Conservation (phyloP, 2,113 vertebrate genomes). For the Miniopterus natalensis region DNA sequence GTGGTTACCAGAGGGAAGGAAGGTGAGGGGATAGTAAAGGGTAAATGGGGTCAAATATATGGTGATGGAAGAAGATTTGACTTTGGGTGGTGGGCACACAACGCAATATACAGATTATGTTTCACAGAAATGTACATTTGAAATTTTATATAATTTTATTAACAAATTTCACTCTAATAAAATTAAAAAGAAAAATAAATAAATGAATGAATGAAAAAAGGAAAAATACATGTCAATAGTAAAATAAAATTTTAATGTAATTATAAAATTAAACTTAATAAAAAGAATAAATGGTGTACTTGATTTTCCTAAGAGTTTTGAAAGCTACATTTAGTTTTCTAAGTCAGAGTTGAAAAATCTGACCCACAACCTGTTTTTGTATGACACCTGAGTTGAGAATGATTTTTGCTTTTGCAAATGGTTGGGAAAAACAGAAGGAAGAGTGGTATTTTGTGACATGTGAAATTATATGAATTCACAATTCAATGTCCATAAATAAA, state of each 20-base stretch:
- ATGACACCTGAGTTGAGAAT: neutral
- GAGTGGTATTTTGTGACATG: neutral
- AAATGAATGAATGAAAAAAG: neutral
- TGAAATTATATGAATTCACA: neutral
- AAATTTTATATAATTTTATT: neutral
- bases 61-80: neutral
- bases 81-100: neutral
- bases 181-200: neutral
- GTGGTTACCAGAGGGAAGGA: neutral
- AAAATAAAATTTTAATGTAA: neutral
- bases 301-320: neutral
- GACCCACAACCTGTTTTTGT: neutral
- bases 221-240: neutral
- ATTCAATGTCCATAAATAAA: neutral
- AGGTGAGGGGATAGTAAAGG: neutral
- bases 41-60: neutral
- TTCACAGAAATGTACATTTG: neutral
- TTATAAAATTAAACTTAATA: slow-evolving; percentile 10
- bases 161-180: neutral
- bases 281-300: neutral
- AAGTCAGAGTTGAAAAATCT: neutral
- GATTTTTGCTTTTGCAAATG: neutral
- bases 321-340: neutral
- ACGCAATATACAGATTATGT: neutral
- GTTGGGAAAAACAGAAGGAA: neutral